These are phyloP conservation scores for Siniperca chuatsi DNA, from an alignment of 2,113 vertebrate genomes.

Conservation along the genomic window DNA sequence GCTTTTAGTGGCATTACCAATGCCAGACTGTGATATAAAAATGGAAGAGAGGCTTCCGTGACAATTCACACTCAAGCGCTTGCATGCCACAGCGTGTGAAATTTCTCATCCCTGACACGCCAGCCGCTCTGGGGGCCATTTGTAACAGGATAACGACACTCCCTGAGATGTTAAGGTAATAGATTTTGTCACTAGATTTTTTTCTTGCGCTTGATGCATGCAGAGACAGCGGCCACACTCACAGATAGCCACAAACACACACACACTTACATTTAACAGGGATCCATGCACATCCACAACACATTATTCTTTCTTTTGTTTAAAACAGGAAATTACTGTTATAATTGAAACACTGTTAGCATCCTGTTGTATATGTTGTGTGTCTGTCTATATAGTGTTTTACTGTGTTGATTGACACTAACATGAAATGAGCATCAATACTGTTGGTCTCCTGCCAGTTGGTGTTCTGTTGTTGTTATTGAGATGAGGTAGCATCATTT, in stretches of 20 bases:
- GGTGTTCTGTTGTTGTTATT: constrained; percentile 14
- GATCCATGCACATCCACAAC: neutral
- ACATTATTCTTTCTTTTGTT: neutral
- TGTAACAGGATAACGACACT: constrained; percentile 64
- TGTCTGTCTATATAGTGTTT: neutral
- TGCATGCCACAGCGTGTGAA: constrained; percentile 54
- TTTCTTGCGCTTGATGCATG: neutral
- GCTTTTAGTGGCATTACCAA: neutral
- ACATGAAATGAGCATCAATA: constrained; percentile 13
- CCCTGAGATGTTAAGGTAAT: constrained; percentile 56
- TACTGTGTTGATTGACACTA: neutral
- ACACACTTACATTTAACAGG: neutral
- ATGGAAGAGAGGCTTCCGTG: constrained; percentile 39
- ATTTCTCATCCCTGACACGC: constrained; percentile 64
- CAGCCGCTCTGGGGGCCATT: constrained; percentile 58
- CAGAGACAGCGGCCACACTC: constrained; percentile 8
- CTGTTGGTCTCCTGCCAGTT: constrained; percentile 33
- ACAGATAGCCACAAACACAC: neutral
- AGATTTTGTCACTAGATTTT: constrained; percentile 52
- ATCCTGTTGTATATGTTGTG: neutral
- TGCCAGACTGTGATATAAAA: constrained; percentile 49
- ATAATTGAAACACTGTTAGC: neutral
- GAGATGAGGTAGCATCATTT: constrained; percentile 22
- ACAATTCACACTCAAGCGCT: constrained; percentile 44
- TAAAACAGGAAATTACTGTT: neutral